Evolutionary conservation across 2,888 invertebrate species (phyloP), one percentile per base, ranked within the genome.

Genomic region (Phengaris alcon): DNA sequence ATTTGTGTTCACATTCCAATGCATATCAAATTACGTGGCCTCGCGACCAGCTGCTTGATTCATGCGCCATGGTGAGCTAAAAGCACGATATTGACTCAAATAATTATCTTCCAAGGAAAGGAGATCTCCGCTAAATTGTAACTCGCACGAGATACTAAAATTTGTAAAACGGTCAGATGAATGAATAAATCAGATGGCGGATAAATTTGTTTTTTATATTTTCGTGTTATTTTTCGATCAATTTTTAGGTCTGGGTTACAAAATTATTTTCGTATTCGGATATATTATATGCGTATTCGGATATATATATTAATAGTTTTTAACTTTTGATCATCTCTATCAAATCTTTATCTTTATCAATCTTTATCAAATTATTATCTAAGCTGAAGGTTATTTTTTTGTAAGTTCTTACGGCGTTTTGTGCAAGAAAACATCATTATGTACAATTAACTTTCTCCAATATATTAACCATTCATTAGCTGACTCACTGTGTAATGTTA

Each of bases 1-100:
- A 91, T 93, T 93, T 92, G 92, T 90, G 93, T 89, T 89, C 91
- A 91, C 91, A 93, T 91, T 90, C 89, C 91, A 83, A 90, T 88
- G 90, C 90, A 90, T 93, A 93, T 93, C 93, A 88, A 89, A 93
- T 93, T 93, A 93, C 93, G 84, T 81, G 84, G 82, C 84, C 83
- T 84, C 82, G 87, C 83, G 83, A 85, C 91, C 90, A 91, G 88
- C 91, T 90, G 91, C 82, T 91, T 93, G 93, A 92, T 93, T 89
- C 90, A 93, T 92, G 85, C 87, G 83, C 84, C 80, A 80, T 81
- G 81, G 82, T 80, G 82, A 83, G 88, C 87, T 90, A 88, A 90
- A 91, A 91, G 88, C 88, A 83, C 77, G 78, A 79, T 81, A 79
- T 82, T 79, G 76, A 79, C 80, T 80, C 78, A 80, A 83, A 82